Percentiles rank a stretch among this genome's conserved stretches.
These are phyloP conservation scores for Muscicapa striata DNA, from an alignment of 2,797 vertebrate genomes.

Conservation along the genomic window DNA sequence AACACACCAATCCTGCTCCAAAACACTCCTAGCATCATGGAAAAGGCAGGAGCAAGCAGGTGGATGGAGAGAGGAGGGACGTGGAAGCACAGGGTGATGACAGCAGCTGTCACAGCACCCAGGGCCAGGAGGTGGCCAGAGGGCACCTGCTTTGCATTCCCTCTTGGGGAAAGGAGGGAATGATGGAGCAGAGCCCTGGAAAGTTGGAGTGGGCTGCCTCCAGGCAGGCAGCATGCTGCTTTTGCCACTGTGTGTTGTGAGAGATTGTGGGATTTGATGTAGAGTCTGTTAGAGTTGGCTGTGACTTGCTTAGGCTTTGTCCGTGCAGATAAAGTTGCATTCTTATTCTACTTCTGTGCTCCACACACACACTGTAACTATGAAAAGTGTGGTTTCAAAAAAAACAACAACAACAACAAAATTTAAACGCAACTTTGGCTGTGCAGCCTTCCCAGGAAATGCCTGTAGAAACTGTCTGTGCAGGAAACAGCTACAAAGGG, in stretches of 20 bases:
- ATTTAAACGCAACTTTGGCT: neutral
- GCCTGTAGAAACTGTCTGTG: neutral
- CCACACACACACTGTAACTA: neutral
- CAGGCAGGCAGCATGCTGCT: neutral
- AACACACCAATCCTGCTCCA: neutral
- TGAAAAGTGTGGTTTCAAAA: neutral
- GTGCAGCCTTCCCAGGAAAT: neutral
- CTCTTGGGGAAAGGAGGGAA: neutral
- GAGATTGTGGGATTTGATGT: neutral
- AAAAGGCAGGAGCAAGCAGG: neutral
- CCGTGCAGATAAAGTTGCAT: neutral
- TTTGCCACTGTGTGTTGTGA: neutral
- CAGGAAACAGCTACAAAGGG: constrained; percentile 32
- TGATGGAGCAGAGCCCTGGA: neutral
- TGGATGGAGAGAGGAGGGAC: neutral
- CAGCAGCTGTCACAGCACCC: neutral
- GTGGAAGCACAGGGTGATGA: neutral
- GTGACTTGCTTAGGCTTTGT: neutral
- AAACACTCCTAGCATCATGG: neutral
- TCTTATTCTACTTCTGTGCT: neutral
- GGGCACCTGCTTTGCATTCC: neutral
- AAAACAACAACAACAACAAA: neutral
- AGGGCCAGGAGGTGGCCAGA: neutral
- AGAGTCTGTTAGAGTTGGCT: neutral
- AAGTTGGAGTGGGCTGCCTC: neutral